A percentile compares a stretch with the other conserved stretches of the same genome.
Conservation (phyloP, 2,797 vertebrate species). For the Rallus crepitans region DNA sequence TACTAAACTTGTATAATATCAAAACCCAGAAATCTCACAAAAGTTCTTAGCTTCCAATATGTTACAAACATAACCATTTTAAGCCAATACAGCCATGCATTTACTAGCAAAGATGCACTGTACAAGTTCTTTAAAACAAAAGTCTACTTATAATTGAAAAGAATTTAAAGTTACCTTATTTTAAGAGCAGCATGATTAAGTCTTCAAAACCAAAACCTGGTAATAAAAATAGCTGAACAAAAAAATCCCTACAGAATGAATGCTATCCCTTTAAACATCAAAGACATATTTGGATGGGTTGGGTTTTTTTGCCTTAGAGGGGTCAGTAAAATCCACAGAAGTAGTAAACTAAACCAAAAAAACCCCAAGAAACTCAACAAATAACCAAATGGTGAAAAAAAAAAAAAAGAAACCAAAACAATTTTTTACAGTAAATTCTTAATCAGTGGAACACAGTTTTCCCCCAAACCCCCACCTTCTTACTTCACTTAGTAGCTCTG, state of each 20-base stretch:
- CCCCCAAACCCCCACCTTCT: neutral
- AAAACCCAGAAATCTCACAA: neutral
- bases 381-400: fast-evolving
- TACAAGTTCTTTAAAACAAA: neutral
- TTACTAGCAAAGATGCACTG: neutral
- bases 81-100: neutral
- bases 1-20: neutral
- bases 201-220: neutral
- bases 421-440: neutral
- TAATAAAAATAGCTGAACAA: neutral
- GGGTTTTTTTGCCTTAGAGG: neutral
- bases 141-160: neutral
- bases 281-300: neutral
- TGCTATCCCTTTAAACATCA: neutral
- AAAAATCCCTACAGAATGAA: neutral
- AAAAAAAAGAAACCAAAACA: neutral
- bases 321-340: neutral
- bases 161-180: neutral
- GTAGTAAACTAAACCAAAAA: neutral
- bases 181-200: neutral
- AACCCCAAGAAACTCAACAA: neutral
- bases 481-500: neutral
- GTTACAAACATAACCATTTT: neutral
- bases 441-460: neutral
- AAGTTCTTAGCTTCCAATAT: neutral